These are phyloP conservation scores for Poecilobothrus nobilitatus DNA, from an alignment of 2,888 invertebrate species.

Conservation along the genomic window DNA sequence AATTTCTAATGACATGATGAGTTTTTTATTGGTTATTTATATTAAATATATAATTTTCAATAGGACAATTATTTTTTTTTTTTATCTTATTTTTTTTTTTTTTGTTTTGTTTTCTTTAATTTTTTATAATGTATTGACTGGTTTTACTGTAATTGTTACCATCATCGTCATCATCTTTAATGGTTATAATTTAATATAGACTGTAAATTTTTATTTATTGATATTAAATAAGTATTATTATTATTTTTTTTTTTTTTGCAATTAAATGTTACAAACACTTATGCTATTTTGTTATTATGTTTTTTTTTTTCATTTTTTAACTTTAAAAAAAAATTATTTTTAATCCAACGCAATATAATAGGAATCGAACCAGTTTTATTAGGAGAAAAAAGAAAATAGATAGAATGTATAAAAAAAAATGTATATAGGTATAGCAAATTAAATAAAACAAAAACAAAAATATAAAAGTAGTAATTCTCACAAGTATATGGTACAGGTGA, in stretches of 20 bases:
- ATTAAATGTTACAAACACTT: background rate
- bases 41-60: too few relatives aligned
- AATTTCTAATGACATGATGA: background rate
- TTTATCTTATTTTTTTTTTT: background rate
- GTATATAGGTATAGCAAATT: too few relatives aligned
- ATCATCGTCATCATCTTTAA: background rate
- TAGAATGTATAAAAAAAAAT: too few relatives aligned
- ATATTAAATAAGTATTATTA: background rate
- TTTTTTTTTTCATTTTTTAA: too few relatives aligned
- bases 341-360: too few relatives aligned
- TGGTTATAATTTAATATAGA: background rate
- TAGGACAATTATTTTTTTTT: background rate
- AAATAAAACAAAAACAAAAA: background rate
- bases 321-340: too few relatives aligned
- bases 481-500: background rate
- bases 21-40: background rate
- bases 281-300: background rate
- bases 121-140: background rate
- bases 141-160: background rate
- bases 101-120: background rate
- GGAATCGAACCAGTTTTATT: too few relatives aligned
- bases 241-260: background rate
- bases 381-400: too few relatives aligned
- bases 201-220: background rate
- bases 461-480: background rate